phyloP scores from a whole-genome alignment of 1,140 invertebrate species.

The Epicauta chinensis region DNA sequence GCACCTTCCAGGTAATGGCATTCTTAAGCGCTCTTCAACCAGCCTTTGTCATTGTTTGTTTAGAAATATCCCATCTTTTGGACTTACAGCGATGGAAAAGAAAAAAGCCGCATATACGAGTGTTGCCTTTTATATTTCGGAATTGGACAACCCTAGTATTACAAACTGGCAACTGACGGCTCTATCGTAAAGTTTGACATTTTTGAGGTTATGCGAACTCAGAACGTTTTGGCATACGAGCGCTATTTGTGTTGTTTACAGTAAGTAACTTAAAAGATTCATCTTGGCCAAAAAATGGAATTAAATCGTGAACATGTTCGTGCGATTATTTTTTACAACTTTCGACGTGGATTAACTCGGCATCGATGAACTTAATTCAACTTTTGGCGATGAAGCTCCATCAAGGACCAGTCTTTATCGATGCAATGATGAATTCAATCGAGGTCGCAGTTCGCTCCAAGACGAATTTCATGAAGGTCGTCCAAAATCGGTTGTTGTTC shows the following conservation, averaged over 20 bases:
- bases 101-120: no score
- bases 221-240: slow-evolving; percentile 8
- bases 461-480: slow-evolving; percentile 21
- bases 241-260: slow-evolving; percentile 4
- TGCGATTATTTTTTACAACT: slow-evolving; percentile 2
- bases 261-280: neutral
- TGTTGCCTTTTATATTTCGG: no score
- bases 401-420: slow-evolving; percentile 14
- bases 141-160: slow-evolving; percentile 9
- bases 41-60: no score
- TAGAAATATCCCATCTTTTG: no score
- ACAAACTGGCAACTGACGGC: neutral
- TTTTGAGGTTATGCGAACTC: slow-evolving; percentile 1
- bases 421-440: slow-evolving; percentile 21
- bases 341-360: slow-evolving; percentile 6
- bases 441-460: slow-evolving; percentile 18
- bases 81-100: no score
- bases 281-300: slow-evolving; percentile 1
- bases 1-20: no score
- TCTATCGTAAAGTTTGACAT: slow-evolving; percentile 13
- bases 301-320: slow-evolving; percentile 4
- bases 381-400: slow-evolving; percentile 18
- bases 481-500: slow-evolving; percentile 22
- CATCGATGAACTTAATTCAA: slow-evolving; percentile 6
- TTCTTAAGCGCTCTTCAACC: no score